Evolutionary conservation across 2,113 vertebrate species (phyloP), one percentile per base, ranked within the genome.

Genomic region (Rhynchopsitta pachyrhyncha): DNA sequence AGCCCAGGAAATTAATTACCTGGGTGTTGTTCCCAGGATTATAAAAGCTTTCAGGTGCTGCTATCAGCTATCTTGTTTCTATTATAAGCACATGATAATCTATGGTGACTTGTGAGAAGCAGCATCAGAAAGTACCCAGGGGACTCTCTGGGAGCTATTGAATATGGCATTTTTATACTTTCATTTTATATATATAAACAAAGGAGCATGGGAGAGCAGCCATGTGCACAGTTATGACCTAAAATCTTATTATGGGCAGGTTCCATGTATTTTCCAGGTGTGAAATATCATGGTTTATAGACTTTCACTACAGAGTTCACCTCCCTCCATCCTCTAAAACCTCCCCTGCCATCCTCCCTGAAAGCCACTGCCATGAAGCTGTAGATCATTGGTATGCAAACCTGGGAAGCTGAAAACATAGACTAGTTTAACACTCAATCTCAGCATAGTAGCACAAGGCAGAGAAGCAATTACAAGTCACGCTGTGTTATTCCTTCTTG

Each of bases 371-470:
- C 24, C 39, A 3, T 0, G 7, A 47, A 73, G 39, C 42, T 25
- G 7, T 10, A 31, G 17, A 39, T 29, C 2, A 0, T 17, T 20
- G 11, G 17, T 1, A 16, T 11, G 52, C 24, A 46, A 49, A 80
- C 1, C 52, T n/a, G 29, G 46, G 35, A 71, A 71, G 75, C 8
- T 24, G 74, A 44, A 76, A 71, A 41, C 27, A 2, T 4, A 24
- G 24, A 33, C 41, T 37, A 33, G 29, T 53, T 80, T 22, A 39
- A 67, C 25, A 25, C 44, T 35, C 64, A 85, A 63, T 42, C 44
- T 59, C 70, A 64, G n/a, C 27, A 42, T 39, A 70, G 78, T n/a
- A 73, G 29, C 31, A n/a, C 24, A 27, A 67, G 18, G 49, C 18
- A 19, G 35, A 8, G 29, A 88, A 63, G 6, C 9, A 73, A 82